phyloP scores from a whole-genome alignment of 2,797 vertebrate species.

The Helarctos malayanus region DNA sequence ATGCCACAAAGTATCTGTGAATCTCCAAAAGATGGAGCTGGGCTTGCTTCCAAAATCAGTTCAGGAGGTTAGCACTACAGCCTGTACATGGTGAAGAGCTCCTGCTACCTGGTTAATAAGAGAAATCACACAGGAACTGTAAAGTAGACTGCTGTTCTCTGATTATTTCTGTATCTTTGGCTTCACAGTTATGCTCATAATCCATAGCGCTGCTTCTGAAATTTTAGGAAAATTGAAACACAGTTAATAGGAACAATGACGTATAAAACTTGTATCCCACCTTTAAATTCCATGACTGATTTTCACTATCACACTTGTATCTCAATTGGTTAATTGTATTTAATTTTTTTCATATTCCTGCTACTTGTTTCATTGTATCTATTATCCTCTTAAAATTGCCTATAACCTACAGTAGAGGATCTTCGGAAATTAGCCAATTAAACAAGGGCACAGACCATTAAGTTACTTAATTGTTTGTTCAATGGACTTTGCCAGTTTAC shows the following conservation, averaged over 20 bases:
- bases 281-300: conserved; percentile 63
- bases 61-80: neutral
- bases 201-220: neutral
- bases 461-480: conserved; percentile 81
- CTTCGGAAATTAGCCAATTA: conserved; percentile 82
- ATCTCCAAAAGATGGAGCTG: neutral
- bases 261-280: conserved; percentile 30
- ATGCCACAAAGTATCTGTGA: neutral
- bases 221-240: conserved; percentile 60
- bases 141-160: neutral
- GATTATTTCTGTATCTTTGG: neutral
- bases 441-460: conserved; percentile 78
- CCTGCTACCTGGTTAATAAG: neutral
- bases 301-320: conserved; percentile 59
- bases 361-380: conserved; percentile 77
- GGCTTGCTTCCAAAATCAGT: conserved; percentile 27
- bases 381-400: conserved; percentile 76
- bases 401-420: conserved; percentile 75
- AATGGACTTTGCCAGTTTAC: conserved; percentile 72
- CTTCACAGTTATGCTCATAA: neutral
- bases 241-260: conserved; percentile 18
- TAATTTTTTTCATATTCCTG: conserved; percentile 75
- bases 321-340: conserved; percentile 79
- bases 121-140: neutral
- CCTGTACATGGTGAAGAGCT: neutral